phyloP scores from a whole-genome alignment of 2,113 vertebrate species.

The Spermophilus dauricus region DNA sequence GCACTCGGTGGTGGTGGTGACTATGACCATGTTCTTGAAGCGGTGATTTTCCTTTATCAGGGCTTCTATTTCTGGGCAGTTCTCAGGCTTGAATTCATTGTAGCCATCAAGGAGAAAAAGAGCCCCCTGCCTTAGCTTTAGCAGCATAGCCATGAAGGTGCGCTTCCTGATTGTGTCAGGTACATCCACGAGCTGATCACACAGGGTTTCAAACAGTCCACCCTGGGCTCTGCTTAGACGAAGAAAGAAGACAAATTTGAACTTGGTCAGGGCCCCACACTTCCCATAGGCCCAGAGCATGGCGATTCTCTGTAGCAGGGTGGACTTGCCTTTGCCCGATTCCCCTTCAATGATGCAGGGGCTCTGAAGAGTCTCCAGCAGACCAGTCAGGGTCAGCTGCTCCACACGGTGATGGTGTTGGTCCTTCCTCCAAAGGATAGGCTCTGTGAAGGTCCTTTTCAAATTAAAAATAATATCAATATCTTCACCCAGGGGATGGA shows the following conservation, averaged over 20 bases:
- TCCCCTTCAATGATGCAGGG: slow-evolving; percentile 85
- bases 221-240: slow-evolving; percentile 70
- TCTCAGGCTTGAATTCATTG: slow-evolving; percentile 83
- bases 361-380: slow-evolving; percentile 76
- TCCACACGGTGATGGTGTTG: slow-evolving; percentile 68
- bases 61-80: slow-evolving; percentile 79
- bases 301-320: slow-evolving; percentile 83
- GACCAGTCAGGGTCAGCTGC: slow-evolving; percentile 65
- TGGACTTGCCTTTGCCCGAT: slow-evolving; percentile 86
- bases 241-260: slow-evolving; percentile 86
- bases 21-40: slow-evolving; percentile 81
- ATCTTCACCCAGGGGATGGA: slow-evolving; percentile 81
- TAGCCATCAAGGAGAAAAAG: slow-evolving; percentile 86
- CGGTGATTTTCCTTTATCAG: slow-evolving; percentile 84
- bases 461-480: slow-evolving; percentile 86
- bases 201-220: slow-evolving; percentile 81
- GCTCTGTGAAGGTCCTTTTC: slow-evolving; percentile 82
- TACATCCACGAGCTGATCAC: slow-evolving; percentile 80
- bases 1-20: slow-evolving; percentile 81
- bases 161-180: slow-evolving; percentile 55
- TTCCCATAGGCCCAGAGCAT: slow-evolving; percentile 81
- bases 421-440: slow-evolving; percentile 83
- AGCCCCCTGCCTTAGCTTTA: slow-evolving; percentile 58
- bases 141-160: slow-evolving; percentile 76
- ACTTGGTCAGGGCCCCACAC: slow-evolving; percentile 60